phyloP scores from a whole-genome alignment of 2,797 vertebrate genomes.

The Phataginus tricuspis region DNA sequence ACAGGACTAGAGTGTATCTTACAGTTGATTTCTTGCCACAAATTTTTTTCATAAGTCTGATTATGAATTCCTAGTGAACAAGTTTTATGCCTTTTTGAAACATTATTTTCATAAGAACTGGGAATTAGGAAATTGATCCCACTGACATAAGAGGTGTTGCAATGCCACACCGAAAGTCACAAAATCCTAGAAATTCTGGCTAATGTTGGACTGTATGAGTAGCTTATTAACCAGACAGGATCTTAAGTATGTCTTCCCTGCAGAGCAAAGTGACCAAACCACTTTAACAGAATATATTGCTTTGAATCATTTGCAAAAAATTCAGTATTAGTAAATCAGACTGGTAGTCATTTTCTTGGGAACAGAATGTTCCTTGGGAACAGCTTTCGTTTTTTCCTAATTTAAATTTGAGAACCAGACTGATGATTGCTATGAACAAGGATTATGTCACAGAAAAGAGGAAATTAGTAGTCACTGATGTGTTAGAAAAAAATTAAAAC shows the following conservation, averaged over 20 bases:
- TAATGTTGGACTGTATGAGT: neutral
- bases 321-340: constrained; percentile 24
- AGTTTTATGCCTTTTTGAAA: neutral
- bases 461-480: neutral
- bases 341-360: constrained; percentile 48
- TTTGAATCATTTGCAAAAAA: constrained; percentile 55
- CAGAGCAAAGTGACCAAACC: neutral
- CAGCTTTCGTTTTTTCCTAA: neutral
- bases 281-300: neutral
- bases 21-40: neutral
- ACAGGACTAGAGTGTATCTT: neutral
- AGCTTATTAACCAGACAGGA: neutral
- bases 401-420: constrained; percentile 16
- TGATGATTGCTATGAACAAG: neutral
- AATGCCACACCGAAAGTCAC: constrained; percentile 34
- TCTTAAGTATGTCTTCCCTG: neutral
- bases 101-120: constrained; percentile 4
- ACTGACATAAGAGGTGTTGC: neutral
- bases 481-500: neutral
- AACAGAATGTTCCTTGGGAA: constrained; percentile 47
- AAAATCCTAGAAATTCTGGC: constrained; percentile 74
- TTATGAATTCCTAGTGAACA: neutral
- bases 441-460: constrained; percentile 37
- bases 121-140: constrained; percentile 3
- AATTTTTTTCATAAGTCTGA: neutral